phyloP scores from a whole-genome alignment of 2,113 vertebrate genomes.

The Anguilla rostrata region DNA sequence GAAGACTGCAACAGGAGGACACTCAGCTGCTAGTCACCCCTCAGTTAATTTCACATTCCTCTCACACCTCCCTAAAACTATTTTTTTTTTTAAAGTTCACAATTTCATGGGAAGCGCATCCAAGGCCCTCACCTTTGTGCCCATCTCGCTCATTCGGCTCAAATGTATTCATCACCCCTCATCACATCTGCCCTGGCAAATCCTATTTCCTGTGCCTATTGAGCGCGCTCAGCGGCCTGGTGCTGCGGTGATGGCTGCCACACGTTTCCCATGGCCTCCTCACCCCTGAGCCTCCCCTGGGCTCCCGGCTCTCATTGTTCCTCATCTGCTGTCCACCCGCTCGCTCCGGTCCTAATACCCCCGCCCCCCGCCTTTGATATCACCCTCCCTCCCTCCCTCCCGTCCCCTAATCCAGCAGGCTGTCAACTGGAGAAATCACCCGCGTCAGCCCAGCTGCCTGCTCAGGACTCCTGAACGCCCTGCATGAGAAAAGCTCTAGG shows the following conservation, averaged over 20 bases:
- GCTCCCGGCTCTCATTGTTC: conserved; percentile 67
- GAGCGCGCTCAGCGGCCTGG: conserved; percentile 68
- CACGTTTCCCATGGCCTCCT: conserved; percentile 49
- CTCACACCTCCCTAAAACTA: background rate
- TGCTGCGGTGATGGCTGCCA: conserved; percentile 63
- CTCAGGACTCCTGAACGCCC: conserved; percentile 58
- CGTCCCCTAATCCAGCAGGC: conserved; percentile 71
- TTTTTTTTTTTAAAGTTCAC: background rate
- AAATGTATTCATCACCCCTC: conserved; percentile 41
- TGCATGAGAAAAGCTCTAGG: conserved; percentile 56
- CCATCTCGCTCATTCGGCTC: conserved; percentile 30
- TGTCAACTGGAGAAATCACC: conserved; percentile 69
- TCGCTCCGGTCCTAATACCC: conserved; percentile 70
- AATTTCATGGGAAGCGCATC: conserved; percentile 26
- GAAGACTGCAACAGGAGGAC: background rate
- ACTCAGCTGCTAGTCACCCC: background rate
- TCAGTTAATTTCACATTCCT: background rate
- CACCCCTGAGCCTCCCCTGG: conserved; percentile 33
- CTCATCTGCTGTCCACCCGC: conserved; percentile 73
- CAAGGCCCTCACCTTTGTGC: conserved; percentile 15
- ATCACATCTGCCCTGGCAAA: conserved; percentile 45
- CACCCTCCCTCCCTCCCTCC: conserved; percentile 32
- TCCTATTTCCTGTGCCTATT: conserved; percentile 51
- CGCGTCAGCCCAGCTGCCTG: conserved; percentile 72
- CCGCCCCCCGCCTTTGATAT: conserved; percentile 71